These are phyloP conservation scores for Nanorana parkeri DNA, from an alignment of 2,113 vertebrate genomes.

Conservation along the genomic window DNA sequence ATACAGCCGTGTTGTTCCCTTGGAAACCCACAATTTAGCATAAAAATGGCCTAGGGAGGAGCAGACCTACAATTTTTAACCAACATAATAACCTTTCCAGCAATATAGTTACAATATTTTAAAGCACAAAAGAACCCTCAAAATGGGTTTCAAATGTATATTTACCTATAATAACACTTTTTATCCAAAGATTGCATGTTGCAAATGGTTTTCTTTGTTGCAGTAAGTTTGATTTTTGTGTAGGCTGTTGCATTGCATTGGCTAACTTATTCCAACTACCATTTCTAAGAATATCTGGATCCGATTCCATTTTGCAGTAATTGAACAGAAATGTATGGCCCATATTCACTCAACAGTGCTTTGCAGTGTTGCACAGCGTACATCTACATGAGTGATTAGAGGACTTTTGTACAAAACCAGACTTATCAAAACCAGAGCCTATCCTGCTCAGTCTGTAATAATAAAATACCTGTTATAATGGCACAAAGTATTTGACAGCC, in stretches of 20 bases:
- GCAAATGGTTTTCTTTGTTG: slow-evolving; percentile 32
- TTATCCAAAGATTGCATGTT: slow-evolving; percentile 16
- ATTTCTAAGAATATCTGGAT: not conserved
- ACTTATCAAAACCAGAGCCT: too few species aligned
- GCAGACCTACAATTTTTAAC: not conserved
- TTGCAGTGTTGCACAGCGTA: not conserved
- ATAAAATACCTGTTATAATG: too few species aligned
- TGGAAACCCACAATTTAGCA: slow-evolving; percentile 15
- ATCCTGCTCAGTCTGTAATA: too few species aligned
- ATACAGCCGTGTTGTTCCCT: slow-evolving; percentile 27
- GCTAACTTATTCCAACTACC: not conserved
- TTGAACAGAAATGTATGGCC: not conserved
- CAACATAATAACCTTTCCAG: slow-evolving; percentile 32
- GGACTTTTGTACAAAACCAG: too few species aligned
- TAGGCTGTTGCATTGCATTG: slow-evolving; percentile 1
- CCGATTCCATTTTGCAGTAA: not conserved
- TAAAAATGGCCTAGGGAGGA: not conserved
- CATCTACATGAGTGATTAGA: too few species aligned
- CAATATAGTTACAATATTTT: slow-evolving; percentile 3
- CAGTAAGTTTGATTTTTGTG: not conserved
- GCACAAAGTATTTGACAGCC: too few species aligned
- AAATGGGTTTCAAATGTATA: slow-evolving; percentile 17
- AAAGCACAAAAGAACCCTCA: slow-evolving; percentile 23
- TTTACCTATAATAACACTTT: slow-evolving; percentile 39
- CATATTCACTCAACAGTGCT: not conserved